Conservation (phyloP, 2,113 vertebrate genomes). For the Channa argus region DNA sequence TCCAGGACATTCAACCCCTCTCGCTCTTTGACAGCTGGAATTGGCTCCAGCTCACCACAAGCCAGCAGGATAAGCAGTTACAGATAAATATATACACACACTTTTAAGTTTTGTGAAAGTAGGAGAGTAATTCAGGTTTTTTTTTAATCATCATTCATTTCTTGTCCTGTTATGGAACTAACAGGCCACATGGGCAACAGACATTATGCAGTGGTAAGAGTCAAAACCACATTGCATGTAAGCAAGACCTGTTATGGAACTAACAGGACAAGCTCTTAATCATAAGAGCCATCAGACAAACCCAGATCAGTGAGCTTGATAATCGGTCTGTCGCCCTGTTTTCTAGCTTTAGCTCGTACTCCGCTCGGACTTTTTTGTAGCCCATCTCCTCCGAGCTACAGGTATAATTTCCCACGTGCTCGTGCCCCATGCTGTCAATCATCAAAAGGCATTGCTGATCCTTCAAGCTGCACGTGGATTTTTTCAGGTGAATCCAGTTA, state of each 20-base stretch:
- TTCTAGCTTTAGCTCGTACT: slow-evolving; percentile 15
- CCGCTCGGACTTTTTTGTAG: not conserved
- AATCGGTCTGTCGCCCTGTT: not conserved
- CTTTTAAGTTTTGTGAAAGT: too few relatives aligned
- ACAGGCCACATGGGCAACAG: too few relatives aligned
- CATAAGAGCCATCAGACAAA: slow-evolving; percentile 39
- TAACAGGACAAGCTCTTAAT: slow-evolving; percentile 9
- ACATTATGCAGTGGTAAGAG: too few relatives aligned
- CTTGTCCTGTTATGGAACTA: too few relatives aligned
- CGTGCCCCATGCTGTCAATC: slow-evolving; percentile 47
- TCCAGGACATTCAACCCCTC: too few relatives aligned
- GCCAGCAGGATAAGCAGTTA: too few relatives aligned
- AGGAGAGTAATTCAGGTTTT: too few relatives aligned
- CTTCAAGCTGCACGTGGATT: not conserved
- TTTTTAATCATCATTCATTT: too few relatives aligned
- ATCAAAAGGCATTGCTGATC: slow-evolving; percentile 54
- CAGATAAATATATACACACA: too few relatives aligned
- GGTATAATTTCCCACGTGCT: slow-evolving; percentile 48
- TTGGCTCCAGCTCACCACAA: too few relatives aligned
- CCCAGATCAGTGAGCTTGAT: not conserved
- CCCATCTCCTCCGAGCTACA: slow-evolving; percentile 71
- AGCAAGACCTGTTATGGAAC: not conserved
- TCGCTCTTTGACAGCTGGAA: too few relatives aligned
- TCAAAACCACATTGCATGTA: too few relatives aligned
- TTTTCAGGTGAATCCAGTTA: slow-evolving; percentile 39